phyloP scores from a whole-genome alignment of 2,888 invertebrate genomes.

The Prosopocoilus inquinatus region DNA sequence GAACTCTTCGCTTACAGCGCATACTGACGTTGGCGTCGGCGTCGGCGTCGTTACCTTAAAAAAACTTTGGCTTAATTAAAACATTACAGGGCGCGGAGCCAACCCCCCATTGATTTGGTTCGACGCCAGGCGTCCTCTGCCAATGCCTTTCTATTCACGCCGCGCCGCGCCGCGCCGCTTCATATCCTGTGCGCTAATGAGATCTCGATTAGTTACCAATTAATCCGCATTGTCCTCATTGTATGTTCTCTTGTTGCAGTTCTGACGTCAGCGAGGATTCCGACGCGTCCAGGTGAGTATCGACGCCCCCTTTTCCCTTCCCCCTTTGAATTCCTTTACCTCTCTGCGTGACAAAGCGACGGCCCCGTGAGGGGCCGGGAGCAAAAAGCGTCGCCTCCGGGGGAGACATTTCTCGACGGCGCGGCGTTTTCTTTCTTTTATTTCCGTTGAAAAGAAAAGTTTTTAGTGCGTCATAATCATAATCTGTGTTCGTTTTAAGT shows the following conservation, averaged over 20 bases:
- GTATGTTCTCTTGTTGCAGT: constrained; percentile 38
- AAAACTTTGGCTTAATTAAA: constrained; percentile 15
- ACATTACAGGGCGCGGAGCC: constrained; percentile 6
- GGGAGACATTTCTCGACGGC: neutral
- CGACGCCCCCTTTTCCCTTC: too few species aligned
- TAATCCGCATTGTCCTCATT: constrained; percentile 36
- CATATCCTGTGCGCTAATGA: constrained; percentile 22
- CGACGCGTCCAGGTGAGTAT: constrained; percentile 38
- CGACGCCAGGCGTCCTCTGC: constrained; percentile 11
- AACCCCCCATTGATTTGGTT: neutral
- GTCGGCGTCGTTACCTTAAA: neutral
- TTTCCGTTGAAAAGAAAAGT: constrained; percentile 30
- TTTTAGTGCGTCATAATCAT: constrained; percentile 41
- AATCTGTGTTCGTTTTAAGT: constrained; percentile 41
- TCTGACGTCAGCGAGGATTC: constrained; percentile 39
- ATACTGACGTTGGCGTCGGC: too few species aligned
- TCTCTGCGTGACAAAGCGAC: too few species aligned
- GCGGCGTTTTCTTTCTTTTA: constrained; percentile 24
- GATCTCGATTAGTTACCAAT: constrained; percentile 30
- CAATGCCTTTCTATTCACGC: constrained; percentile 18
- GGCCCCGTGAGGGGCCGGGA: too few species aligned
- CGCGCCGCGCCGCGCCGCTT: too few species aligned
- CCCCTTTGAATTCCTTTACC: too few species aligned
- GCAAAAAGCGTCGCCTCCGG: neutral
- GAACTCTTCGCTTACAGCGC: neutral